A percentile compares a stretch with the other conserved stretches of the same genome.
Evolutionary conservation across 1,140 invertebrate genomes (phyloP).

Genomic region (Coptotermes formosanus): DNA sequence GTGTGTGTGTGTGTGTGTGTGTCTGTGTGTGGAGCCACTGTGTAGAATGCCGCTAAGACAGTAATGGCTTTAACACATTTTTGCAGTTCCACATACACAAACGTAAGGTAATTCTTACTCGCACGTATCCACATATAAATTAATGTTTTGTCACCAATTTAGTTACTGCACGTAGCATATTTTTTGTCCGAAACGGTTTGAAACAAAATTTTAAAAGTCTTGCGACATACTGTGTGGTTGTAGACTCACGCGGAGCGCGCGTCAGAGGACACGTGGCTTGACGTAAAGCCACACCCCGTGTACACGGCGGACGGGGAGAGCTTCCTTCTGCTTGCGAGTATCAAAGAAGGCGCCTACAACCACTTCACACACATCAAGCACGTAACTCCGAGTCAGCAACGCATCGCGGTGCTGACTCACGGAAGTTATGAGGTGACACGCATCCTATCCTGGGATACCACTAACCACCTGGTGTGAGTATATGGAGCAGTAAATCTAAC

Average conservation of each 20-base stretch:
- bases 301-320: constrained; percentile 80
- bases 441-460: constrained; percentile 84
- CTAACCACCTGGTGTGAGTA: constrained; percentile 75
- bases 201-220: too few relatives aligned
- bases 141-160: too few relatives aligned
- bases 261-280: constrained; percentile 78
- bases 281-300: constrained; percentile 77
- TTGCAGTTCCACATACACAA: too few relatives aligned
- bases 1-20: too few relatives aligned
- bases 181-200: too few relatives aligned
- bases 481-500: not conserved
- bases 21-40: too few relatives aligned
- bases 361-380: constrained; percentile 88
- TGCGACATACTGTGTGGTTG: constrained; percentile 49
- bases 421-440: constrained; percentile 83
- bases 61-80: too few relatives aligned
- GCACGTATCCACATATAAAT: too few relatives aligned
- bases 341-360: constrained; percentile 77
- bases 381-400: constrained; percentile 75
- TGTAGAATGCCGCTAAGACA: too few relatives aligned
- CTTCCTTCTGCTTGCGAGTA: constrained; percentile 78
- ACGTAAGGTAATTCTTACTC: too few relatives aligned
- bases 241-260: constrained; percentile 77
- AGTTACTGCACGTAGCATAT: too few relatives aligned
- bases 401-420: constrained; percentile 81